Base-by-base conservation (phyloP, 2,797 vertebrate genomes). In the Chelidonichthys spinosus region DNA sequence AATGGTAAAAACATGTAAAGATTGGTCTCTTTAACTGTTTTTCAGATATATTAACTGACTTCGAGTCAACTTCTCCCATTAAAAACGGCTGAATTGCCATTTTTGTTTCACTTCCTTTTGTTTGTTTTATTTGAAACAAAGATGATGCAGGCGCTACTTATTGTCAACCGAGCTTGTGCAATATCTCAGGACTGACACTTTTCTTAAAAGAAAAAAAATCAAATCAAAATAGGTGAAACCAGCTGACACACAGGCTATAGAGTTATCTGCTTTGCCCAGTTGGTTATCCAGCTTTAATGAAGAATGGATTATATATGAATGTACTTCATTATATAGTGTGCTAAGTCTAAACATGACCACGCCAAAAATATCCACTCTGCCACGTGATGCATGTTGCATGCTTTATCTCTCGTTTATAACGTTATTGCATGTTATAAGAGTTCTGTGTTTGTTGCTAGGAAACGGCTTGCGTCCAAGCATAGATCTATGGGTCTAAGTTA, bases 381-480 rank as follows among this genome's bases (percentile, higher is more conserved):
- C n/a, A 11, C 18, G 25, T 11, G 52, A 67, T 15, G 10, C 62
- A 36, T 18, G 44, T 33, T 4, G 14, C 33, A 11, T 18, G 32
- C 49, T 18, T 52, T 4, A 11, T 25, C 25, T 25, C 25, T 25
- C 25, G 25, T 25, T 25, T 25, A 25, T 25, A 25, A 25, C 25
- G 25, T 25, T 25, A 11, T 11, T 52, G 10, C 50, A 53, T 7
- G 32, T 53, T 33, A 7, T 25, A 53, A 37, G 44, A 50, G 7
- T 53, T 52, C 2, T 39, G 7, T 42, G 8, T 43, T 72, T 79
- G 67, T 71, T 83, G 69, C 63, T 72, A 53, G 47, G 64, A 72
- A 63, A 70, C 59, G 8, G 33, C 56, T 53, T 35, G 4, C 25
- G 25, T 25, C 25, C 25, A 25, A 25, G 25, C 25, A 25, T 25